Percentiles rank a stretch among this genome's conserved stretches.
These are phyloP conservation scores for Platanista minor DNA, from an alignment of 2,113 vertebrate genomes.

Conservation along the genomic window DNA sequence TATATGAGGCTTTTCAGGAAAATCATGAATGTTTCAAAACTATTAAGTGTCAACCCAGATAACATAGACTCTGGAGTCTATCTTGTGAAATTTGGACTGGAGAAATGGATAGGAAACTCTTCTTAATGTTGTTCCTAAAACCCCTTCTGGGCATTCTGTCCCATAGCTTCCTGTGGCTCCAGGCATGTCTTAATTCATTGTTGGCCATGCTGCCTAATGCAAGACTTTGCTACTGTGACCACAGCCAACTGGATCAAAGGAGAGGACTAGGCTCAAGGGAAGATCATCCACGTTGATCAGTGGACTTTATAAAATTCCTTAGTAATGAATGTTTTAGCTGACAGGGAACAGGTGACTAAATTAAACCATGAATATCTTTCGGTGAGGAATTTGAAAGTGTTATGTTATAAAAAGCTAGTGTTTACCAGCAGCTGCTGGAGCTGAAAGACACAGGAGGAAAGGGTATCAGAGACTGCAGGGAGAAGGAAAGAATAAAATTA, in stretches of 20 bases:
- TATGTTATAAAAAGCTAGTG: not conserved
- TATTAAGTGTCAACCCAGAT: not conserved
- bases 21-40: not conserved
- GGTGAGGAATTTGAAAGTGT: not conserved
- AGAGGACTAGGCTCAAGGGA: not conserved
- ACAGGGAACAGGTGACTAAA: not conserved
- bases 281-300: not conserved
- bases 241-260: not conserved
- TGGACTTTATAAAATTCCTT: not conserved
- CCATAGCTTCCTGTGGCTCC: not conserved
- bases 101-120: not conserved
- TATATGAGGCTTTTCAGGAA: not conserved
- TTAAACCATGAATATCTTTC: not conserved
- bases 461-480: not conserved
- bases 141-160: not conserved
- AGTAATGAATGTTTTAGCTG: not conserved
- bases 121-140: not conserved
- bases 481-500: not conserved
- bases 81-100: not conserved
- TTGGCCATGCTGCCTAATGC: not conserved
- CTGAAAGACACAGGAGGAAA: not conserved
- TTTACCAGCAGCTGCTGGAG: not conserved
- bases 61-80: not conserved
- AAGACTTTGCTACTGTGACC: not conserved
- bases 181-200: no score